Conservation (phyloP, 2,888 invertebrate genomes). For the Clivina fossor region DNA sequence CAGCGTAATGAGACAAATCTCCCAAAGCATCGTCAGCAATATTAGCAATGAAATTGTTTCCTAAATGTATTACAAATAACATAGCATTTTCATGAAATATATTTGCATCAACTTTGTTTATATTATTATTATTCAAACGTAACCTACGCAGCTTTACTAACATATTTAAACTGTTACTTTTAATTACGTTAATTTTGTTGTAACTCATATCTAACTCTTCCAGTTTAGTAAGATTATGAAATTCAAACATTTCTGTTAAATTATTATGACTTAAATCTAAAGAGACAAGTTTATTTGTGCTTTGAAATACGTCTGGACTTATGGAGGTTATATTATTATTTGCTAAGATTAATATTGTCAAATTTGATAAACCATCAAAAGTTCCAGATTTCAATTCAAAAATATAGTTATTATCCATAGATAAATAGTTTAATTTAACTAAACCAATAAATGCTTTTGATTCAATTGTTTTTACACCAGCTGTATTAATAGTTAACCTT, state of each 20-base stretch:
- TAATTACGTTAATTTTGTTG: too few species aligned
- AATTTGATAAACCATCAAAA: not conserved
- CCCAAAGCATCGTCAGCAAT: not conserved
- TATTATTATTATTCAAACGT: not conserved
- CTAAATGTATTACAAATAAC: conserved; percentile 8
- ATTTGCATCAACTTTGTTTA: not conserved
- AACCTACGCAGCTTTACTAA: not conserved
- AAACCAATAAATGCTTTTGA: not conserved
- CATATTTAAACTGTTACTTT: too few species aligned
- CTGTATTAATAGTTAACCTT: too few species aligned
- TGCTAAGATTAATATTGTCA: not conserved
- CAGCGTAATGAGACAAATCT: conserved; percentile 1
- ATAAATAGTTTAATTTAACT: not conserved
- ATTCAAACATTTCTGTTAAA: too few species aligned
- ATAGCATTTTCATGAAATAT: too few species aligned
- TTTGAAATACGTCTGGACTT: not conserved
- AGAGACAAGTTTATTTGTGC: too few species aligned
- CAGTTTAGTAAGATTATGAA: too few species aligned
- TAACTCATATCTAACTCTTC: too few species aligned
- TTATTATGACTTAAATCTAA: too few species aligned
- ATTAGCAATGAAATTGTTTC: not conserved
- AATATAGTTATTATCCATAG: not conserved
- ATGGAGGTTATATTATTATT: conserved; percentile 1
- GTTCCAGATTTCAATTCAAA: not conserved
- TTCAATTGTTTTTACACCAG: too few species aligned